A percentile compares a stretch with the other conserved stretches of the same genome.
Evolutionary conservation across 2,113 vertebrate species (phyloP).

Genomic region (Proteles cristata): DNA sequence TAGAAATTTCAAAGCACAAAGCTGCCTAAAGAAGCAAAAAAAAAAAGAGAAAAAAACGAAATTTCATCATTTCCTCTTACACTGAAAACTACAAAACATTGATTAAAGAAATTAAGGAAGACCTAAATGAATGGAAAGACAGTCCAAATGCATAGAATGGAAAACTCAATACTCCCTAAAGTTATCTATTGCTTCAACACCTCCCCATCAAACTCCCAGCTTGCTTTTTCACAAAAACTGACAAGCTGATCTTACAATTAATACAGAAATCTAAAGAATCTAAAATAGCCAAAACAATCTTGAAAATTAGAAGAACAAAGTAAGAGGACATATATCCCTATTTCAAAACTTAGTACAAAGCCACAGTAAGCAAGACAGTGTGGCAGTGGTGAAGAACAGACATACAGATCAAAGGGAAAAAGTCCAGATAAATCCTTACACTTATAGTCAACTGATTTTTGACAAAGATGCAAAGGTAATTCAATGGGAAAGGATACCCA

Average conservation of each 20-base stretch:
- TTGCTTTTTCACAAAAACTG: neutral
- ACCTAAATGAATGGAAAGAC: neutral
- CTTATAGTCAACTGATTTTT: neutral
- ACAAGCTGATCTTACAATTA: neutral
- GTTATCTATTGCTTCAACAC: neutral
- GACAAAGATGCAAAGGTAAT: neutral
- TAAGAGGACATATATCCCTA: neutral
- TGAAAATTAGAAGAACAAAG: neutral
- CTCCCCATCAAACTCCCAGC: neutral
- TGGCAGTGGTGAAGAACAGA: neutral
- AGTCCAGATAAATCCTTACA: slow-evolving; percentile 20
- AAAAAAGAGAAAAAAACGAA: neutral
- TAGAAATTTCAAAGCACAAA: neutral
- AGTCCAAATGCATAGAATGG: neutral
- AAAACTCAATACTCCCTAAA: neutral
- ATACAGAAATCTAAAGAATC: slow-evolving; percentile 3
- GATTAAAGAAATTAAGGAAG: neutral
- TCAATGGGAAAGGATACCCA: neutral
- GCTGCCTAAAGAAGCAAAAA: neutral
- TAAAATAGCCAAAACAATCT: slow-evolving; percentile 3
- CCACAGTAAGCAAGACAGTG: neutral
- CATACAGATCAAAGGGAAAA: neutral
- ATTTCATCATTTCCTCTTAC: neutral
- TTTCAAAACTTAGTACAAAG: slow-evolving; percentile 35
- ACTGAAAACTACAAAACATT: neutral